Percentiles rank a stretch among this genome's conserved stretches.
Evolutionary conservation across 2,113 vertebrate genomes (phyloP).

Genomic region (Cebidichthys violaceus): DNA sequence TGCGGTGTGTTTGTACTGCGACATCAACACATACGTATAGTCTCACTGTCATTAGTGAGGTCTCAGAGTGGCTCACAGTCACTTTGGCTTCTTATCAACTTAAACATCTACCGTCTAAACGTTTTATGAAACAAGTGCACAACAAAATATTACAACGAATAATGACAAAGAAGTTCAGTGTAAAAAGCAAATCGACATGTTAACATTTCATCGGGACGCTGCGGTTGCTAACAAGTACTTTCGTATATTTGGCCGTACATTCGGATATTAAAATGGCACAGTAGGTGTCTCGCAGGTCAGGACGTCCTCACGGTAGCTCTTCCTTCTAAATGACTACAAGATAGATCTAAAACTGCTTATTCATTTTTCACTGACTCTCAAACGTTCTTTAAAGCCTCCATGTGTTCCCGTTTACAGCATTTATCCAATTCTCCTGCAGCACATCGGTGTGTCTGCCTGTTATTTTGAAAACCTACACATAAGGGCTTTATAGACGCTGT

Average conservation of each 20-base stretch:
- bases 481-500: background rate
- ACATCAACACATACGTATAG: background rate
- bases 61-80: slow-evolving; percentile 25
- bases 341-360: background rate
- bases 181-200: slow-evolving; percentile 6
- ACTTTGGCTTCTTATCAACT: slow-evolving; percentile 43
- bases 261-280: slow-evolving; percentile 66
- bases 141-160: background rate
- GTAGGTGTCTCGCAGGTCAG: slow-evolving; percentile 19
- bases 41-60: background rate
- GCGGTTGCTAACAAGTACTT: background rate
- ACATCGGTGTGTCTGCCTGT: background rate
- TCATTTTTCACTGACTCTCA: background rate
- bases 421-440: background rate
- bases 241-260: slow-evolving; percentile 34
- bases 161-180: slow-evolving; percentile 37
- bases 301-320: slow-evolving; percentile 1
- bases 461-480: background rate
- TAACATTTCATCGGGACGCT: background rate
- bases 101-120: slow-evolving; percentile 13
- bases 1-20: background rate
- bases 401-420: background rate
- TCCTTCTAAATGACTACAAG: background rate
- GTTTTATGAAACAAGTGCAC: background rate
- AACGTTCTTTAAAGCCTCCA: background rate